Evolutionary conservation across 2,113 vertebrate species (phyloP), one percentile per base, ranked within the genome.

Genomic region (Menidia beryllina): DNA sequence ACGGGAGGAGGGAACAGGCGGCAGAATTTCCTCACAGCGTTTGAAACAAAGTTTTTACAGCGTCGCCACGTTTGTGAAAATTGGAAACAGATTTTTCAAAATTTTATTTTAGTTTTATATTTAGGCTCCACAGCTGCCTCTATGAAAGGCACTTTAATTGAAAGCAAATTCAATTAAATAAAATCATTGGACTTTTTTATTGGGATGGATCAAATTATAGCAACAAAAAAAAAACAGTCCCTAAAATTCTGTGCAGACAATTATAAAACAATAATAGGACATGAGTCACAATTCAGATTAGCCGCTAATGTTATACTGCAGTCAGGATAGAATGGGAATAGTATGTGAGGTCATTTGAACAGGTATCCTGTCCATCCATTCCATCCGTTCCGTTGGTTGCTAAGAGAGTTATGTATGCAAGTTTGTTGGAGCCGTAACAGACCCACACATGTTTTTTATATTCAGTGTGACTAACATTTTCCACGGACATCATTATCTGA

Each of bases 11-110:
- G 57, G 43, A 67, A 47, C 60, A 64, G 0, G 15, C 1, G 47
- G 65, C 61, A 61, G 36, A 66, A 65, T 63, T 53, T 19, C 27
- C 25, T 54, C 47, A 75, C 20, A 47, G 26, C 81, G 55, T 72
- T 67, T 55, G 36, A n/a, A 65, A 67, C 17, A 41, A 53, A 71
- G 30, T 25, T n/a, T 55, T 53, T 47, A 49, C 6, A 53, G 36
- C 14, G 51, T 70, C 48, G 52, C 27, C 1, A 14, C 4, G 5
- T 47, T 71, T 61, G 20, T 41, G n/a, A 15, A 69, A 55, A 72
- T 67, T 61, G 47, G 53, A 82, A 65, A 66, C 76, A 52, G 21
- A 25, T 2, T 15, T 21, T 51, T 74, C 26, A 3, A 26, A 20
- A 12, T 11, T 4, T 43, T n/a, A n/a, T n/a, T 10, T 60, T 23